Base-by-base conservation (phyloP, 1,140 invertebrate genomes). In the Whitmania pigra region DNA sequence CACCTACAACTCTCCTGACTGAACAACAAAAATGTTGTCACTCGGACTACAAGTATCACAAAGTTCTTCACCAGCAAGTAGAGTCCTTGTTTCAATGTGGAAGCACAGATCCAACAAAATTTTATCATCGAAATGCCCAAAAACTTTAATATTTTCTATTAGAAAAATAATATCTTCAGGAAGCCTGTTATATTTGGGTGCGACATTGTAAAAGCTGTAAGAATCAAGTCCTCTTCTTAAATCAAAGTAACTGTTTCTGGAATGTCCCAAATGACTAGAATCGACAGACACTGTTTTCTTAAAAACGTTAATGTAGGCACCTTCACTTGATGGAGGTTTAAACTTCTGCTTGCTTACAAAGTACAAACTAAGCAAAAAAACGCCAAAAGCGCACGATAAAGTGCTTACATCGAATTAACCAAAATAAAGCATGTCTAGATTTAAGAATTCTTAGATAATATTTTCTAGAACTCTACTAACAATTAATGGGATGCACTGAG, bases 101-200 rank as follows among this genome's bases (percentile, higher is more conserved):
- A 93, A 94, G 80, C 93, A 96, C 0, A 97, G 84, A 83, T 94
- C 94, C 18, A 97, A 81, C 83, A 97, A 97, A 18, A 97, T 87
- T 0, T 93, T 93, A 79, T 94, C 94, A 79, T 97, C 94, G 86
- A 97, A 95, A 80, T 97, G 92, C 0, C 95, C 94, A 85, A 98
- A 97, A 22, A 97, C 92, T 72, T 94, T 83, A 73, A 96, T 94
- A 80, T 91, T 94, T 82, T 93, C 90, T 6, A 97, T 83, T 89
- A 97, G 94, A 78, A 94, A 96, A 17, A 96, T 84, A 0, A 94
- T 92, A 84, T 97, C 94, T 0, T 90, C 88, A 0, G 94, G 94
- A 67, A 97, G 88, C 75, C 89, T 86, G 73, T 91, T 88, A 74
- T 93, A 63, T 7, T 63, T 63, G 9, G 22, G 57, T 90, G 57